Base-by-base conservation (phyloP, 2,113 vertebrate species). In the Rhea americana region DNA sequence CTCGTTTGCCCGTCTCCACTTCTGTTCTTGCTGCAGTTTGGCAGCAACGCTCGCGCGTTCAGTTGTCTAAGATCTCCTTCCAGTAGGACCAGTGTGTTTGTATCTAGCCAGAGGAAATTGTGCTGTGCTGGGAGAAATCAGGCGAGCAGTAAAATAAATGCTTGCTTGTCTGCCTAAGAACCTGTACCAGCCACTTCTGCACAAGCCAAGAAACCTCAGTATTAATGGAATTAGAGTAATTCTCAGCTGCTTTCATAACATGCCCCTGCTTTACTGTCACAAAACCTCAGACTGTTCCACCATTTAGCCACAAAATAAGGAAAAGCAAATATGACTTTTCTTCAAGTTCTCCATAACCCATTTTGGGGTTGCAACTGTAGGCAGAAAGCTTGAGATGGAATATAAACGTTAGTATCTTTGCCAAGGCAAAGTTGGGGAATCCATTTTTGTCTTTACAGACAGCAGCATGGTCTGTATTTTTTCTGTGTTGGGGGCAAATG, bases 321-420 rank as follows among this genome's bases (percentile, higher is more conserved):
- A 86, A 63, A 8, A n/a, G 15, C 39, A 11, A 63, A 30, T 85
- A 48, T 48, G 14, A 43, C 51, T 83, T 71, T 72, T 66, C 48
- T 65, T 91, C 21, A 48, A 37, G 43, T 43, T 26, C 13, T 53
- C 90, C 66, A 66, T 47, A 68, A 66, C 1, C 1, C 75, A 50
- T 76, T 87, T 55, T 43, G 32, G 13, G 7, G 13, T 82, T 85
- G 35, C 35, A 79, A 30, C 5, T 20, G 10, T 11, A 50, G 45
- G 41, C 65, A 14, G 26, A 80, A 56, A 71, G 16, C 35, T 77
- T 58, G 15, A 78, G n/a, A 37, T 45, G 82, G 58, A 94, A 63
- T 84, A 62, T 30, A 91, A 94, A 91, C 63, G 67, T 85, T 93
- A 56, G 87, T 88, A 50, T 96, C 95, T 97, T 96, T 96, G 95